These are phyloP conservation scores for Indicator maculatus DNA, from an alignment of 2,113 vertebrate genomes.

Conservation along the genomic window DNA sequence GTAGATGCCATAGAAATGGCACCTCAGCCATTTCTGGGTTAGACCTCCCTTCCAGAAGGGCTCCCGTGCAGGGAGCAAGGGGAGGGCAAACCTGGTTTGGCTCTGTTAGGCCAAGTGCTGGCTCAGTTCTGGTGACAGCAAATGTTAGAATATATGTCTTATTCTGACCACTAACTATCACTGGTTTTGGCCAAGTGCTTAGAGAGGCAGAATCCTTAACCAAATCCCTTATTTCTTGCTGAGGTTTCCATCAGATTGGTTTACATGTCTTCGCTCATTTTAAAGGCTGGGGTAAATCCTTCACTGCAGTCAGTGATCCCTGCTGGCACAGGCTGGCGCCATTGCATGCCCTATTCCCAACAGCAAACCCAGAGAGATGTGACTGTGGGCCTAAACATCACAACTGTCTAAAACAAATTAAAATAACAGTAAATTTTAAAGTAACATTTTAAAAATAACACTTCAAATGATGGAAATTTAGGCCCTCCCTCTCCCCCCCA, in stretches of 20 bases:
- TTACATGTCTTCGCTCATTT: background rate
- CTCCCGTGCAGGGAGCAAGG: background rate
- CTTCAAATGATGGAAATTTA: background rate
- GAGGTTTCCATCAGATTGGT: background rate
- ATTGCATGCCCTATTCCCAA: background rate
- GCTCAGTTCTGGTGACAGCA: background rate
- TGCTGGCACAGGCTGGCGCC: background rate
- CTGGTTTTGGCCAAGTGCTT: background rate
- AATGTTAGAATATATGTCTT: background rate
- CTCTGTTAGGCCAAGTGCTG: background rate
- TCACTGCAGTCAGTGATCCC: background rate
- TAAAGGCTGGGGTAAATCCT: background rate
- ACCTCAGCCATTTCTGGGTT: background rate
- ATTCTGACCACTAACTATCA: background rate
- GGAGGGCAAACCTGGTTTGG: background rate
- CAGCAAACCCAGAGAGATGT: background rate
- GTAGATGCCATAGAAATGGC: background rate
- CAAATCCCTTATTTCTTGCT: background rate
- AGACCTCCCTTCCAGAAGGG: background rate
- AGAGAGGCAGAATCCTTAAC: background rate
- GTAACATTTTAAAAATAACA: conserved; percentile 14
- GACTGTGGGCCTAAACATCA: background rate
- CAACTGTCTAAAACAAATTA: background rate
- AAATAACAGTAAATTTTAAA: conserved; percentile 23
- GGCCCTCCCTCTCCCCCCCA: background rate